phyloP scores from a whole-genome alignment of 2,888 invertebrate genomes.

The Limnephilus marmoratus region DNA sequence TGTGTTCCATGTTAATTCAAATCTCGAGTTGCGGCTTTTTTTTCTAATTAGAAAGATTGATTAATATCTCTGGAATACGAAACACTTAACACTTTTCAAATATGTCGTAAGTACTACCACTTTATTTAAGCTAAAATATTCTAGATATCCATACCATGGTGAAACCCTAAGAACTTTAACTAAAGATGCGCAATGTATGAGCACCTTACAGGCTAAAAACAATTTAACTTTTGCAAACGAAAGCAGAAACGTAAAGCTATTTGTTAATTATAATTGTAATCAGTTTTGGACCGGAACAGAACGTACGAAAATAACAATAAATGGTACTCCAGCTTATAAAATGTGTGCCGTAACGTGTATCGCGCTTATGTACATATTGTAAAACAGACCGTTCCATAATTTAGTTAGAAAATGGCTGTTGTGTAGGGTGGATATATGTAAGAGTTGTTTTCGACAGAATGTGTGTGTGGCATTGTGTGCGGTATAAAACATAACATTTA shows the following conservation, averaged over 20 bases:
- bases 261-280: background rate
- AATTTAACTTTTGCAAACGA: background rate
- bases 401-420: background rate
- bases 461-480: background rate
- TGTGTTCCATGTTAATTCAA: no score
- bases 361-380: background rate
- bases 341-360: background rate
- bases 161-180: no score
- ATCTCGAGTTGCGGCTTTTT: no score
- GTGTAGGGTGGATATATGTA: background rate
- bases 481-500: constrained; percentile 2
- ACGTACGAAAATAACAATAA: background rate
- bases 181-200: no score
- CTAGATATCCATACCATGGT: no score
- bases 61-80: no score
- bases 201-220: no score
- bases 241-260: background rate
- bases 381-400: background rate
- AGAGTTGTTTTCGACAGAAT: background rate
- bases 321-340: background rate
- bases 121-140: no score
- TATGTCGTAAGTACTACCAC: no score
- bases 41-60: no score
- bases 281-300: background rate
- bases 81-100: no score